Evolutionary conservation across 2,113 vertebrate species (phyloP).

Genomic region (Mustelus asterias): DNA sequence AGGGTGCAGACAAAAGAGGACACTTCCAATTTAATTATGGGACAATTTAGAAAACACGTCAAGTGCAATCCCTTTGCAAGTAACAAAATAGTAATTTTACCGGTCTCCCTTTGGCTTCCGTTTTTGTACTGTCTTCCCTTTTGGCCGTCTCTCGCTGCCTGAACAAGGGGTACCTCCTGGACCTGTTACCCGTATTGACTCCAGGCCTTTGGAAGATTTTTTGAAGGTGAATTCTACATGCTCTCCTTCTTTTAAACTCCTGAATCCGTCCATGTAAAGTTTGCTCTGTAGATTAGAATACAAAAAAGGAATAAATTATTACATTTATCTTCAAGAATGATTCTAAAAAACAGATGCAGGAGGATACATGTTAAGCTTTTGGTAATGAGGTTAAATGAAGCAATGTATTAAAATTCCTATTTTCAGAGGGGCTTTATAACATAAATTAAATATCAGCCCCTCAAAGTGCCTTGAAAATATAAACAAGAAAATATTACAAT

Average conservation of each 20-base stretch:
- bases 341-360: neutral
- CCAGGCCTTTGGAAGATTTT: constrained; percentile 97
- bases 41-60: neutral
- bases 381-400: neutral
- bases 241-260: constrained; percentile 98
- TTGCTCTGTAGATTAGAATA: constrained; percentile 78
- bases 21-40: neutral
- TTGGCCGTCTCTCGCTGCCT: constrained; percentile 95
- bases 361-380: neutral
- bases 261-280: constrained; percentile 99
- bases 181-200: constrained; percentile 96
- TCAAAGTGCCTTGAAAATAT: neutral
- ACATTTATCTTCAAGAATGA: neutral
- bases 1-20: neutral
- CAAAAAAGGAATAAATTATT: neutral
- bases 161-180: constrained; percentile 88
- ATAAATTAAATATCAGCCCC: neutral
- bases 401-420: neutral
- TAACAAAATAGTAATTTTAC: constrained; percentile 58
- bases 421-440: neutral
- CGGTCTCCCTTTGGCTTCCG: constrained; percentile 99
- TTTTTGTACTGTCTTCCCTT: constrained; percentile 91
- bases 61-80: neutral
- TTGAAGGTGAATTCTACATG: constrained; percentile 98
- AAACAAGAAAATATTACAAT: neutral